Percentiles rank a stretch among this genome's conserved stretches.
These are phyloP conservation scores for Xanthorhoe spadicearia DNA, from an alignment of 2,888 invertebrate genomes.

Conservation along the genomic window DNA sequence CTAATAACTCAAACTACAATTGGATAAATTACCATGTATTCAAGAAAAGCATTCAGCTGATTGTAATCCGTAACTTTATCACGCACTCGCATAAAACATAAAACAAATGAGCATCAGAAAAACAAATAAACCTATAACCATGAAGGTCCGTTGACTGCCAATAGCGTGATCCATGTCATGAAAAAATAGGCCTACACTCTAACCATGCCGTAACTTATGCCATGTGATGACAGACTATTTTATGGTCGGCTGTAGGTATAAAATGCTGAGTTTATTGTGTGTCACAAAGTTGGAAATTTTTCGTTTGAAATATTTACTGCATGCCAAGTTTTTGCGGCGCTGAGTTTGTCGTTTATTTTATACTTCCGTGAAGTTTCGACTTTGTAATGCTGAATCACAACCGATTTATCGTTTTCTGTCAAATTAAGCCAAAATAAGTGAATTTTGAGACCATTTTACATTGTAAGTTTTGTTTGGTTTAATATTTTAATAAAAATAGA, in stretches of 20 bases:
- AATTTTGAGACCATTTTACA: no score
- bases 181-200: slow-evolving; percentile 7
- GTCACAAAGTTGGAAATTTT: slow-evolving; percentile 13
- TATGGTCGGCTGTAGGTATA: slow-evolving; percentile 9
- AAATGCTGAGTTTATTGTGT: slow-evolving; percentile 15
- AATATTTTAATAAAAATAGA: no score
- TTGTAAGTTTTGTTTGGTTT: no score
- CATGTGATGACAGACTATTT: slow-evolving; percentile 18
- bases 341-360: not conserved
- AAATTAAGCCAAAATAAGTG: no score
- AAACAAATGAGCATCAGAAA: slow-evolving; percentile 8
- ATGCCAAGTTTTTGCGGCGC: not conserved
- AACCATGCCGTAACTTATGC: slow-evolving; percentile 6
- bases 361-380: not conserved
- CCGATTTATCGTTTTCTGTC: no score
- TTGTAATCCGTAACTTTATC: not conserved
- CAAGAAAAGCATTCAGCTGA: not conserved
- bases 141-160: not conserved
- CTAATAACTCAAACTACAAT: not conserved
- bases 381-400: not conserved
- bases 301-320: slow-evolving; percentile 12
- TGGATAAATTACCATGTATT: not conserved
- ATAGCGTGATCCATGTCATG: slow-evolving; percentile 6
- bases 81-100: not conserved
- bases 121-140: slow-evolving; percentile 2